Percentiles rank a stretch among this genome's conserved stretches.
These are phyloP conservation scores for Grammomys dolichurus DNA, from an alignment of 2,113 vertebrate species.

Conservation along the genomic window DNA sequence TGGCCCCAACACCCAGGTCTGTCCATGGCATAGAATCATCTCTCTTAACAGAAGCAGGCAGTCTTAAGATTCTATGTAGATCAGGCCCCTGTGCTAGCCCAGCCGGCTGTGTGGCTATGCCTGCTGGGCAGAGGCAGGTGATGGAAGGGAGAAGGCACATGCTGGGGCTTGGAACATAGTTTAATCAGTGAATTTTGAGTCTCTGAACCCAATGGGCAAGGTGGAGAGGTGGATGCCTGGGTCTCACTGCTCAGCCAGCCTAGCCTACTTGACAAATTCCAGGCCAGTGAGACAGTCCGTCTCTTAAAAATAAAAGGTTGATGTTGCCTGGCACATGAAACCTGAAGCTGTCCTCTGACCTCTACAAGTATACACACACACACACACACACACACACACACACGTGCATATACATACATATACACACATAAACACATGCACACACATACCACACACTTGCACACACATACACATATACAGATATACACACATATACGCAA, in stretches of 20 bases:
- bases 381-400: neutral
- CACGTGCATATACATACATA: neutral
- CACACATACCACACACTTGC: no score
- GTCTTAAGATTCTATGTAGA: neutral
- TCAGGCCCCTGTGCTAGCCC: neutral
- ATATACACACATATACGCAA: neutral
- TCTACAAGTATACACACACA: no score
- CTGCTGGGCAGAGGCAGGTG: neutral
- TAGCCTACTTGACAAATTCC: neutral
- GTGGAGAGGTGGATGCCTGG: neutral
- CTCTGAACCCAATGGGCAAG: neutral
- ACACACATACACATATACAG: neutral
- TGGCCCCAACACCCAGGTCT: no score
- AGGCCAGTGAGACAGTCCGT: neutral
- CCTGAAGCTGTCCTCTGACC: neutral
- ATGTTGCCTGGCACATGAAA: neutral
- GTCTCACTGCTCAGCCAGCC: neutral
- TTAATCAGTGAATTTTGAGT: neutral
- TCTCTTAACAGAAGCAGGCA: neutral
- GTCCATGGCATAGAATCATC: neutral
- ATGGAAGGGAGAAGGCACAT: accelerated
- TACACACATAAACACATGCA: no score
- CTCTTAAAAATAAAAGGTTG: neutral
- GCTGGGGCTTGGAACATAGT: neutral
- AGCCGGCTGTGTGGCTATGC: neutral